phyloP scores from a whole-genome alignment of 2,888 invertebrate species.

The Meiosimyza platycephala region DNA sequence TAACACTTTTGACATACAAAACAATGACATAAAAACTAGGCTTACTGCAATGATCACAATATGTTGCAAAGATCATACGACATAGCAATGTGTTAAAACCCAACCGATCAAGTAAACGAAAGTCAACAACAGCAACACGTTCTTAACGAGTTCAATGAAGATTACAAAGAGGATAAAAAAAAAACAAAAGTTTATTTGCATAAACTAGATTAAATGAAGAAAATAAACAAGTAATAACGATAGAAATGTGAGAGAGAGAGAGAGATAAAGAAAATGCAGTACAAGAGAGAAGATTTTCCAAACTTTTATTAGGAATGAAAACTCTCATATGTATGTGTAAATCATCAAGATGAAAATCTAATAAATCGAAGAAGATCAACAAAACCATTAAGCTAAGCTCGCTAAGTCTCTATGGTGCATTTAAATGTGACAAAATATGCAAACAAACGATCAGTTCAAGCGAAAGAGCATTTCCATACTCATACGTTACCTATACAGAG shows the following conservation, averaged over 20 bases:
- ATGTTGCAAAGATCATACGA: background rate
- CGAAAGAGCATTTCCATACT: no score
- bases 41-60: background rate
- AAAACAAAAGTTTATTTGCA: constrained; percentile 24
- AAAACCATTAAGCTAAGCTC: no score
- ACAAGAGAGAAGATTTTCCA: background rate
- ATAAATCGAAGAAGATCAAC: no score
- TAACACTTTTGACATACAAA: constrained; percentile 28
- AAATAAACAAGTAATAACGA: background rate
- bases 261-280: background rate
- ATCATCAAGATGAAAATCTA: no score
- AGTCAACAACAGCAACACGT: background rate
- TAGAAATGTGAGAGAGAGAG: background rate
- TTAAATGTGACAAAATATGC: no score
- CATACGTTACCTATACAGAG: no score
- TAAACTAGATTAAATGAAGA: constrained; percentile 30
- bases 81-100: background rate
- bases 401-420: no score
- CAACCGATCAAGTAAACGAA: no score
- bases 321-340: no score
- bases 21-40: constrained; percentile 16
- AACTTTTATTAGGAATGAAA: no score
- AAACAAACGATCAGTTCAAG: no score
- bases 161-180: background rate
- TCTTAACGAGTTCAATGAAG: constrained; percentile 9